Conservation (phyloP, 2,113 vertebrate species). For the Limnothrissa miodon region DNA sequence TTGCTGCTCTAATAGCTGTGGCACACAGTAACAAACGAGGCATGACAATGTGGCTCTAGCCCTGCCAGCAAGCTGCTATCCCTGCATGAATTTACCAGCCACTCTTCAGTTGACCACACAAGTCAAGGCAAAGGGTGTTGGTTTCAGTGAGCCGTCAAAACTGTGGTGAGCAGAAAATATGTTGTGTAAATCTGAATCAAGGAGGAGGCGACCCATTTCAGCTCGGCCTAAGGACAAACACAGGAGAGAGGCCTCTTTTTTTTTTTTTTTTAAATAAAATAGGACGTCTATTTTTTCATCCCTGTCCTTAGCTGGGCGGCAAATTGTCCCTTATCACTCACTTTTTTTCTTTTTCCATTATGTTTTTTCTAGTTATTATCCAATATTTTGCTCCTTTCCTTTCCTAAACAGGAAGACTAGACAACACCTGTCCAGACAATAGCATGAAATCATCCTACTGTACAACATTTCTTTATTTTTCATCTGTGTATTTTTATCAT, state of each 20-base stretch:
- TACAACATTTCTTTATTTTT: background rate
- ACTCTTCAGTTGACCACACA: background rate
- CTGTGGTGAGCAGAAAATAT: background rate
- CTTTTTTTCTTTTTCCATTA: conserved; percentile 44
- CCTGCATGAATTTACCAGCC: background rate
- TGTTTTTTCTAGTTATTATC: background rate
- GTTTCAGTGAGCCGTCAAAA: background rate
- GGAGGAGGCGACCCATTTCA: conserved; percentile 57
- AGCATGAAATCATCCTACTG: background rate
- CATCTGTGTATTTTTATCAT: background rate
- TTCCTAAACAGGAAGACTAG: background rate
- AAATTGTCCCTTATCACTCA: conserved; percentile 31
- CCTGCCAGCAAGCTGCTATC: background rate
- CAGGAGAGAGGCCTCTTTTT: conserved; percentile 34
- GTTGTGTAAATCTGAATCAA: conserved; percentile 34
- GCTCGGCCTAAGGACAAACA: conserved; percentile 43
- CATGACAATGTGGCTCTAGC: background rate
- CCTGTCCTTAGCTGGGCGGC: conserved; percentile 37
- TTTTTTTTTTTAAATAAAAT: conserved; percentile 53
- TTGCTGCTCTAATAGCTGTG: background rate
- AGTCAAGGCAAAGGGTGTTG: background rate
- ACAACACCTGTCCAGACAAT: background rate
- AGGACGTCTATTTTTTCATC: conserved; percentile 62
- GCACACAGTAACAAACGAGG: background rate
- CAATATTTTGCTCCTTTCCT: background rate